Percentiles rank a stretch among this genome's conserved stretches.
Conservation (phyloP, 2,888 invertebrate genomes). For the Eupithecia inturbata region DNA sequence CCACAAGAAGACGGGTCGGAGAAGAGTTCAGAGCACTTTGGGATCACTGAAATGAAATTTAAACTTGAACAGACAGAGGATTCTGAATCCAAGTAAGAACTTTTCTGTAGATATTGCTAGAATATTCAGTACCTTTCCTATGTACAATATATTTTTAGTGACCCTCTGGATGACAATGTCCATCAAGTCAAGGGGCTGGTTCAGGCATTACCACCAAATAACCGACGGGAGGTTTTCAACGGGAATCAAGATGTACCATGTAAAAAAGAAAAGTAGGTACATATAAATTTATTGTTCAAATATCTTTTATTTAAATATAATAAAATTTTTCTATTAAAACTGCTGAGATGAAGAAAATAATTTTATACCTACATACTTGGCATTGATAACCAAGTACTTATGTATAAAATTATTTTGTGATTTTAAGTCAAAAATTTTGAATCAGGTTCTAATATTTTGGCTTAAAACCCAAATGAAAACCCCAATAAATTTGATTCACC, state of each 20-base stretch:
- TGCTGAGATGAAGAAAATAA: too few relatives aligned
- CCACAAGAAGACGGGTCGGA: constrained; percentile 65
- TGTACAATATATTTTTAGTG: neutral
- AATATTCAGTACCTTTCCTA: neutral
- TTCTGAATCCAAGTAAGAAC: constrained; percentile 33
- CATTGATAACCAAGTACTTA: too few relatives aligned
- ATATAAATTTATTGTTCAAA: neutral
- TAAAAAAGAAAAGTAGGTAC: constrained; percentile 1
- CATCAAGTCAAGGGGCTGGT: neutral
- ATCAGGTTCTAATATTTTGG: too few relatives aligned
- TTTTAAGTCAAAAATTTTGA: neutral
- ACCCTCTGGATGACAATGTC: neutral
- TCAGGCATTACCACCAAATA: neutral
- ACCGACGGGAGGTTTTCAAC: neutral
- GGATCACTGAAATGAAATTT: constrained; percentile 57
- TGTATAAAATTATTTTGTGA: too few relatives aligned
- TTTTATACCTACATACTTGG: too few relatives aligned
- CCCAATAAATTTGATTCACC: too few relatives aligned
- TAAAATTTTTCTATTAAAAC: neutral
- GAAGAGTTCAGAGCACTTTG: constrained; percentile 38
- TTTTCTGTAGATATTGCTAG: neutral
- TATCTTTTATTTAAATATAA: neutral
- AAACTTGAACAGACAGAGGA: constrained; percentile 65
- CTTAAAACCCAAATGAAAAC: too few relatives aligned
- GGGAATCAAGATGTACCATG: neutral